These are phyloP conservation scores for Esperia sulphurella DNA, from an alignment of 2,888 invertebrate species.

Conservation along the genomic window DNA sequence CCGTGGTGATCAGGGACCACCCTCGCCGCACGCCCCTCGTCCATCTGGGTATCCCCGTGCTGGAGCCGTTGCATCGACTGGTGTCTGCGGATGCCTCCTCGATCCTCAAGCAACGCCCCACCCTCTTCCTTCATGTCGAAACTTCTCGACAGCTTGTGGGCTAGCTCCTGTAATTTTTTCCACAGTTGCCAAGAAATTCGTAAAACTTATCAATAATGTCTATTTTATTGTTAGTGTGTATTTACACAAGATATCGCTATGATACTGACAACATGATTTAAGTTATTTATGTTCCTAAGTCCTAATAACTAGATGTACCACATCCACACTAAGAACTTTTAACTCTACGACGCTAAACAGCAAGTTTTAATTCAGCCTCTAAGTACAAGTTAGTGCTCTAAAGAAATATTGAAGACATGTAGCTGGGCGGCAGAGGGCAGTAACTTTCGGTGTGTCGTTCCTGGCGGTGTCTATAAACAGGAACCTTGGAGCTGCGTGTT, in stretches of 20 bases:
- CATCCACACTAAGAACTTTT: conserved; percentile 66
- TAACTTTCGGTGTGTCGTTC: conserved; percentile 41
- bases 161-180: conserved; percentile 84
- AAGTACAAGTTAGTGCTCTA: conserved; percentile 68
- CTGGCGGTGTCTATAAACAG: conserved; percentile 15
- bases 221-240: not conserved
- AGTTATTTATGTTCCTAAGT: conserved; percentile 25
- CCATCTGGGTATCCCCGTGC: conserved; percentile 75
- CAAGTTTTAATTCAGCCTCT: conserved; percentile 71
- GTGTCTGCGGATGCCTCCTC: conserved; percentile 83
- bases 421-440: conserved; percentile 73
- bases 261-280: conserved; percentile 10
- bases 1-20: conserved; percentile 93
- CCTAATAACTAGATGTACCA: conserved; percentile 60
- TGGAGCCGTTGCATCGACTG: conserved; percentile 88
- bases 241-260: conserved; percentile 13
- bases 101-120: conserved; percentile 83
- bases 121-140: conserved; percentile 94
- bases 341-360: conserved; percentile 70
- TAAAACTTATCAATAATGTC: not conserved
- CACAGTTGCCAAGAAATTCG: not conserved
- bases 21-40: conserved; percentile 77
- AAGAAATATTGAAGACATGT: conserved; percentile 55
- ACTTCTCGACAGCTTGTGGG: conserved; percentile 91
- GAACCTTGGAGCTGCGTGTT: conserved; percentile 21